Evolutionary conservation across 2,888 invertebrate genomes (phyloP).

Genomic region (Drepana falcataria): DNA sequence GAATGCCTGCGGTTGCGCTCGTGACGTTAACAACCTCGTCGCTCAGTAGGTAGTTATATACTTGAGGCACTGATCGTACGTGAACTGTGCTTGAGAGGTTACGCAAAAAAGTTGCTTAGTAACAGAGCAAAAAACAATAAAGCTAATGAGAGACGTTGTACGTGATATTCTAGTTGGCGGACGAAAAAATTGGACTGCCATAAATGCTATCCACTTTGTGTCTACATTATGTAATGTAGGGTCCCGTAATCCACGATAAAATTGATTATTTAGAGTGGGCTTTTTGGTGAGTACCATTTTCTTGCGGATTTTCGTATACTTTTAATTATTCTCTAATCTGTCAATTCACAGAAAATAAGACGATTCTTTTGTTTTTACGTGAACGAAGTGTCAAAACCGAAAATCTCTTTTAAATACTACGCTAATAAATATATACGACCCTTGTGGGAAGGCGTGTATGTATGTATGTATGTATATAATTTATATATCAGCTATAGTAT

Average conservation of each 20-base stretch:
- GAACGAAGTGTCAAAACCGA: too few relatives aligned
- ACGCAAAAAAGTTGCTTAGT: conserved; percentile 20
- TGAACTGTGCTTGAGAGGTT: neutral
- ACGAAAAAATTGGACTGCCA: conserved; percentile 22
- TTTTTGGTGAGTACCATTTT: neutral
- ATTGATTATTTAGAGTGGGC: conserved; percentile 13
- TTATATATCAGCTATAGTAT: too few relatives aligned
- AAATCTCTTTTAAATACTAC: too few relatives aligned
- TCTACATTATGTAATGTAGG: neutral
- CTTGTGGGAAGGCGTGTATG: too few relatives aligned
- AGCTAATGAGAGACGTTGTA: conserved; percentile 16
- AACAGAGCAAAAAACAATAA: conserved; percentile 22
- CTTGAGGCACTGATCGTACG: neutral
- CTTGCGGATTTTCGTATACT: too few relatives aligned
- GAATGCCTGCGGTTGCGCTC: too few relatives aligned
- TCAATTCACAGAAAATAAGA: too few relatives aligned
- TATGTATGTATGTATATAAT: too few relatives aligned
- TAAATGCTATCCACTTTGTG: neutral
- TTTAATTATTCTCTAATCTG: too few relatives aligned
- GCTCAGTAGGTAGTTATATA: neutral
- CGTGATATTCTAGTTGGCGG: conserved; percentile 27
- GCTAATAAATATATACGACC: too few relatives aligned
- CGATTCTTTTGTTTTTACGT: too few relatives aligned
- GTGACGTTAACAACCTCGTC: too few relatives aligned
- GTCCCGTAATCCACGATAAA: conserved; percentile 16